Base-by-base conservation (phyloP, 2,113 vertebrate genomes). In the Peromyscus californicus region DNA sequence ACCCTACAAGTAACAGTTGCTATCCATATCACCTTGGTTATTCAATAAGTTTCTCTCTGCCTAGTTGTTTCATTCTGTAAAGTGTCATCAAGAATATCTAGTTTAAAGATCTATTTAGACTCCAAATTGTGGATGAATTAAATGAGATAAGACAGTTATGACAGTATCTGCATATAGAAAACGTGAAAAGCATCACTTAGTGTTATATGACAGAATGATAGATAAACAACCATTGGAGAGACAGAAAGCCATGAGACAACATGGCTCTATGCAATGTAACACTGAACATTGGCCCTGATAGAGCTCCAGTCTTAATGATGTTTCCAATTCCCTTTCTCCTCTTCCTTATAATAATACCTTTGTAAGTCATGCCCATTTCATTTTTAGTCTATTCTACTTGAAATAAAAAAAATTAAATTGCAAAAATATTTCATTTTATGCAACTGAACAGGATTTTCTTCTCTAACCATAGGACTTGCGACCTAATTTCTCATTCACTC, bases 381-480 rank as follows among this genome's bases (percentile, higher is more conserved):
- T 69, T 74, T 21, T 90, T 48, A 92, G 5, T 86, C 63, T 72
- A 80, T 24, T 65, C 74, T 84, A 79, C 6, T 65, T 45, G 75
- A 95, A 96, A 85, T 70, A 22, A 87, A 87, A 36, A 91, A 70
- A 31, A 95, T 87, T 29, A 91, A 96, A 74, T 22, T 83, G 4
- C 36, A n/a, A 93, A 85, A 12, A 39, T 51, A 89, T 91, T 83
- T 90, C 48, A 80, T 92, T 51, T 88, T 29, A 31, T 93, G 4
- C 19, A 95, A 45, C 80, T 94, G 82, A 85, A 84, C 7, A 90
- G 15, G 16, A n/a, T 90, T 54, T 93, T 91, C 36, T 31, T 85
- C 61, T 87, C n/a, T 31, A 97, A 90, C 4, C 17, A 96, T 26
- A 80, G n/a, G 19, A 45, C 11, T 82, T 79, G 9, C 80, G 54